Conservation (phyloP, 2,797 vertebrate genomes). For the Enteromius treurensis region DNA sequence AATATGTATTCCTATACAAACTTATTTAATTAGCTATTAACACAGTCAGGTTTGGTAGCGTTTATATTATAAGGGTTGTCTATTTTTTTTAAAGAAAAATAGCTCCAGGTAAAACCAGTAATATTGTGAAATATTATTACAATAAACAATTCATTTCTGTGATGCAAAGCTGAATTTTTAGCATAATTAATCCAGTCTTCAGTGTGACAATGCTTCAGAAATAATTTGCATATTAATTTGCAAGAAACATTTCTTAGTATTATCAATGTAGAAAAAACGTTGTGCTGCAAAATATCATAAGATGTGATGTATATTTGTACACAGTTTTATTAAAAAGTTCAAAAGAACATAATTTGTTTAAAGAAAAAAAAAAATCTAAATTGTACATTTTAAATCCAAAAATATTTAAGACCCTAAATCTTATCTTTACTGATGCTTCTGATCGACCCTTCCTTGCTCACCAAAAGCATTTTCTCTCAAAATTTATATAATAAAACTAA, state of each 20-base stretch:
- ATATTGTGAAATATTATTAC: neutral
- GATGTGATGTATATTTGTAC: too few relatives aligned
- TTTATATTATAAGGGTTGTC: too few relatives aligned
- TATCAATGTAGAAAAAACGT: neutral
- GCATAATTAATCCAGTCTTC: neutral
- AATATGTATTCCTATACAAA: too few relatives aligned
- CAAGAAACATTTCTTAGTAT: neutral
- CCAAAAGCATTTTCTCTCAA: neutral
- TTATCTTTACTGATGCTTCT: neutral
- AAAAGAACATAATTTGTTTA: neutral
- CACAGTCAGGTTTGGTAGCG: too few relatives aligned
- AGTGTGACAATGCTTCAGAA: neutral
- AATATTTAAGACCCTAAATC: neutral
- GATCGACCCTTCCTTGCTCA: neutral
- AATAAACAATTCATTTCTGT: neutral
- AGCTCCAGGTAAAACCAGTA: neutral
- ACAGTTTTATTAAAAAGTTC: neutral
- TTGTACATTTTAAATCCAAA: neutral
- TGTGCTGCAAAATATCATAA: neutral
- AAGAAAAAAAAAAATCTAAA: too few relatives aligned
- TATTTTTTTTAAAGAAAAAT: neutral
- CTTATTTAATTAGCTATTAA: too few relatives aligned
- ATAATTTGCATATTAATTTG: neutral
- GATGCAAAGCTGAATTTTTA: neutral
- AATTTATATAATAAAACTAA: neutral